Base-by-base conservation (phyloP, 2,113 vertebrate species). In the Crotalus viridis region DNA sequence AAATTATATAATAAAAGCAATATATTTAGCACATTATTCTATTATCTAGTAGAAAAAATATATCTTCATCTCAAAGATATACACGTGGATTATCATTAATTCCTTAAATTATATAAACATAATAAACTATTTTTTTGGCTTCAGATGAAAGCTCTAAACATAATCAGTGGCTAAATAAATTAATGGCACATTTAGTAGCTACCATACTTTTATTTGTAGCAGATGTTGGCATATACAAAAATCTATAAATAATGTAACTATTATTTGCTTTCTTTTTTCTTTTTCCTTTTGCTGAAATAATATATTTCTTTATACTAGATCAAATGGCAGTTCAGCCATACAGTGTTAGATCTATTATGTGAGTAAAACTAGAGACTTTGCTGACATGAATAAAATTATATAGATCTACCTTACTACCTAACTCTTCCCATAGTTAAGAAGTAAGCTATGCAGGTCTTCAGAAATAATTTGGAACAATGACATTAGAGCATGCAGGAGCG, bases 21-120 rank as follows among this genome's bases (percentile, higher is more conserved):
- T 95, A 90, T 88, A 94, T 92, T 94, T 95, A 95, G 93, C 74
- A 88, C 89, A 92, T 89, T 88, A 33, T 57, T 86, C 89, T 96
- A 89, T 48, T 85, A 89, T 87, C 88, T 90, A 85, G 56, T 87
- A 12, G 1, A n/a, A 91, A 1, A 93, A 52, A 69, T 10, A 33
- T 24, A 4, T 22, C 10, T 64, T 92, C 43, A 64, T 52, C 3
- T 39, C 24, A 54, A 88, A 69, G 57, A 24, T 52, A 64, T 33
- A n/a, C 39, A 61, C 33, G 24, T 87, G 39, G 17, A 51, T 88
- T 15, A 28, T 85, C 12, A 33, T 54, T 55, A 55, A 85, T 64
- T 13, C 46, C 28, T 81, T 55, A 54, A 46, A 19, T 81, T 81
- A 90, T 81, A 43, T 81, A 90, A 90, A 90, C 26, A 90, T n/a